Evolutionary conservation across 2,113 vertebrate species (phyloP).

Genomic region (Brachionichthys hirsutus): DNA sequence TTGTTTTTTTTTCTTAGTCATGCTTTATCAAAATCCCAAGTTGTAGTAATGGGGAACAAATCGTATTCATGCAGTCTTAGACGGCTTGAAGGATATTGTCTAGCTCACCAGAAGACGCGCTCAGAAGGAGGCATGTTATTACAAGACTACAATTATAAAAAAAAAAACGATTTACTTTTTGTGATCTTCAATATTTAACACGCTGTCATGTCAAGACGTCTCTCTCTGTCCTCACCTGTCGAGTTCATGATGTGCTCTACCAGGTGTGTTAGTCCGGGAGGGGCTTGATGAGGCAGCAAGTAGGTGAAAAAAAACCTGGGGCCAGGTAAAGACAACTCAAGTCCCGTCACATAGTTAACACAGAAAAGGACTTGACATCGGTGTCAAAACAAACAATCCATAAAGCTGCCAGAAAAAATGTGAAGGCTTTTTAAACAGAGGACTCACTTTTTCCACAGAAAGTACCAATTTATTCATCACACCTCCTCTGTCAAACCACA

Average conservation of each 20-base stretch:
- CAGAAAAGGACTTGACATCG: conserved; percentile 43
- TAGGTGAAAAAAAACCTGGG: conserved; percentile 92
- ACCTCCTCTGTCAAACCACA: conserved; percentile 13
- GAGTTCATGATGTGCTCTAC: conserved; percentile 86
- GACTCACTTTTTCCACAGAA: conserved; percentile 5
- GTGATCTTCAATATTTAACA: conserved; percentile 39
- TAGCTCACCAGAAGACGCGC: conserved; percentile 47
- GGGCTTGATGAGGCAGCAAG: conserved; percentile 88
- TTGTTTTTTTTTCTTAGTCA: background rate
- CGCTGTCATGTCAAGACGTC: conserved; percentile 37
- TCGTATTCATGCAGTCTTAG: conserved; percentile 23
- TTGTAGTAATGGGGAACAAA: conserved; percentile 16
- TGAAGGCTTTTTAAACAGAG: conserved; percentile 24
- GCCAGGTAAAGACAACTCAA: conserved; percentile 47
- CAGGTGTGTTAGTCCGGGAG: conserved; percentile 79
- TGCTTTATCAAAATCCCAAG: conserved; percentile 4
- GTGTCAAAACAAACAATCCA: conserved; percentile 50
- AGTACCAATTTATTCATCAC: conserved; percentile 38
- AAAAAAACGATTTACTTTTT: conserved; percentile 37
- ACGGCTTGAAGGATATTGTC: conserved; percentile 28
- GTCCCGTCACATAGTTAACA: conserved; percentile 46
- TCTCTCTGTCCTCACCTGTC: conserved; percentile 80
- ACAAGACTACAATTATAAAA: conserved; percentile 49
- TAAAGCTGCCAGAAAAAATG: conserved; percentile 62
- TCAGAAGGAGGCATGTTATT: conserved; percentile 38